phyloP scores from a whole-genome alignment of 2,797 vertebrate species.

The Jordanella pulchra region DNA sequence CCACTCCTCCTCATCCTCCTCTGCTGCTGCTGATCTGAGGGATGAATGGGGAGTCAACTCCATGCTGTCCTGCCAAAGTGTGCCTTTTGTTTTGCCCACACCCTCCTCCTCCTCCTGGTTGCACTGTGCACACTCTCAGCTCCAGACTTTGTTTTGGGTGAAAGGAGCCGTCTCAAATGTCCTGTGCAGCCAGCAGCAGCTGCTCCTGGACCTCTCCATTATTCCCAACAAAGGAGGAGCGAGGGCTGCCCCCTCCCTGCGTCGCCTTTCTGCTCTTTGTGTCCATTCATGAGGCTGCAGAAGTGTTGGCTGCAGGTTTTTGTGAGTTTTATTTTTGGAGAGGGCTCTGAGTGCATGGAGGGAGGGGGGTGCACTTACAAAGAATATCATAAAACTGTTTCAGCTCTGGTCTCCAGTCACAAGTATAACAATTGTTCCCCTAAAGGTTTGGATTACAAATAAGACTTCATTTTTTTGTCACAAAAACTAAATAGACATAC shows the following conservation, averaged over 20 bases:
- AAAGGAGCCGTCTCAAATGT: constrained; percentile 78
- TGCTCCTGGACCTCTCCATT: constrained; percentile 73
- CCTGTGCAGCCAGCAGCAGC: constrained; percentile 76
- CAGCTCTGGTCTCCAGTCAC: background rate
- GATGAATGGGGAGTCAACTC: constrained; percentile 51
- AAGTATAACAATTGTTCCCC: no score
- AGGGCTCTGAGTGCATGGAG: constrained; percentile 29
- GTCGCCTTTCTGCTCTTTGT: constrained; percentile 59
- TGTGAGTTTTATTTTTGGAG: constrained; percentile 64
- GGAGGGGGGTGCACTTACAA: background rate
- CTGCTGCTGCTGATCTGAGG: constrained; percentile 43
- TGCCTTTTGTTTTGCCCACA: constrained; percentile 74
- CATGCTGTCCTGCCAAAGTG: constrained; percentile 75
- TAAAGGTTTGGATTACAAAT: background rate
- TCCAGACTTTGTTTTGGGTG: constrained; percentile 77
- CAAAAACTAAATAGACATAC: background rate
- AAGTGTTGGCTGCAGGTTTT: constrained; percentile 71
- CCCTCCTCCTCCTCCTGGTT: constrained; percentile 26
- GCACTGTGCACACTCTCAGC: constrained; percentile 55
- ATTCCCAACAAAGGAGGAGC: constrained; percentile 69
- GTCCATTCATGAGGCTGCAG: constrained; percentile 65
- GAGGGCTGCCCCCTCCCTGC: constrained; percentile 61
- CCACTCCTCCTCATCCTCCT: background rate
- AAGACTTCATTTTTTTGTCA: no score
- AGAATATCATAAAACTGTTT: constrained; percentile 11